Evolutionary conservation across 92 coral and sea anemone species (phyloP).

Genomic region (Bergia puertoricense): DNA sequence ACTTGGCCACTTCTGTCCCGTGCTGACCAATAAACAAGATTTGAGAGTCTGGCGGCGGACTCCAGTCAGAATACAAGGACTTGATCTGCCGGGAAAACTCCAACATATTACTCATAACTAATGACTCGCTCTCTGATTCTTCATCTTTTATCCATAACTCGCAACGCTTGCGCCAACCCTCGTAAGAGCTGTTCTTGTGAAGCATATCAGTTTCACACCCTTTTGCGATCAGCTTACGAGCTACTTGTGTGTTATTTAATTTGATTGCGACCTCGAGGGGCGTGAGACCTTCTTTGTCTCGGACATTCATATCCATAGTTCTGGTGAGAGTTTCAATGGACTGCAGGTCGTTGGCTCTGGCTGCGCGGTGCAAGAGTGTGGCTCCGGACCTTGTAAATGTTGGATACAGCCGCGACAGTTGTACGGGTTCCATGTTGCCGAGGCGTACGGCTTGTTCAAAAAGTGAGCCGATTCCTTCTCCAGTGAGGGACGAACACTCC

Average conservation of each 20-base stretch:
- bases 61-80: conserved; percentile 68
- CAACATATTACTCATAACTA: conserved; percentile 56
- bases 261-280: conserved; percentile 73
- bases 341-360: conserved; percentile 71
- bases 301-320: conserved; percentile 72
- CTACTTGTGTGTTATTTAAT: conserved; percentile 51
- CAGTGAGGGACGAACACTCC: conserved; percentile 71
- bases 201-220: conserved; percentile 72
- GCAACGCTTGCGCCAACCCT: conserved; percentile 75
- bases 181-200: conserved; percentile 12
- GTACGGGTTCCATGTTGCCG: conserved; percentile 79
- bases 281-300: conserved; percentile 62
- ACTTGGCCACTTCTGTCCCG: conserved; percentile 73
- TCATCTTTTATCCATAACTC: conserved; percentile 78
- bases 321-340: conserved; percentile 71
- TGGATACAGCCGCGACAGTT: conserved; percentile 70
- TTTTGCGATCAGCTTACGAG: conserved; percentile 60
- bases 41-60: conserved; percentile 60
- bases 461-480: conserved; percentile 55
- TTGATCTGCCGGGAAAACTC: conserved; percentile 72
- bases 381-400: conserved; percentile 66
- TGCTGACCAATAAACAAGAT: conserved; percentile 78
- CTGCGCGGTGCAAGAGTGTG: conserved; percentile 84
- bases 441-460: conserved; percentile 72
- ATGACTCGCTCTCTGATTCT: conserved; percentile 52